Percentiles rank a stretch among this genome's conserved stretches.
Evolutionary conservation across 2,797 vertebrate genomes (phyloP).

Genomic region (Gymnodraco acuticeps): DNA sequence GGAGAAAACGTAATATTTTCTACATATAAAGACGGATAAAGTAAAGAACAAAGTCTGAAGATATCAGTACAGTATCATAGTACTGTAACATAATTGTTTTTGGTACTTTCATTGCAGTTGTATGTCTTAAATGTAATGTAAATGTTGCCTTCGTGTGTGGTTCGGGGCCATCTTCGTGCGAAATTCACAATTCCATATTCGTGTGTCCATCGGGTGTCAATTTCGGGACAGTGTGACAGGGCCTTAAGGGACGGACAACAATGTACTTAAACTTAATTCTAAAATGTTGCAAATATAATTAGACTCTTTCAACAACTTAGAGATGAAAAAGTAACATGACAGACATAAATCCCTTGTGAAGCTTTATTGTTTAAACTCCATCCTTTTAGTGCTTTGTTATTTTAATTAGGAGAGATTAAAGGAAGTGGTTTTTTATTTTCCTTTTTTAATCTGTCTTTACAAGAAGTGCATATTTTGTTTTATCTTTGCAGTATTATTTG

Average conservation of each 20-base stretch:
- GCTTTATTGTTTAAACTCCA: not conserved
- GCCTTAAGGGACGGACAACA: not conserved
- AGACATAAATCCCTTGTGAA: not conserved
- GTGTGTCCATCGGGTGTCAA: no score
- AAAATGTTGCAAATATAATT: not conserved
- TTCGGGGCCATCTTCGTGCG: no score
- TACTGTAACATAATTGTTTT: no score
- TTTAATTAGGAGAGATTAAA: not conserved
- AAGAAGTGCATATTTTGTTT: not conserved
- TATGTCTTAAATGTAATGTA: no score
- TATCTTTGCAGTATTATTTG: not conserved
- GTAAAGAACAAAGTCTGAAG: no score
- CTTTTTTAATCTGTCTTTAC: not conserved
- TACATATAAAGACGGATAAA: no score
- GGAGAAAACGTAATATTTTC: no score
- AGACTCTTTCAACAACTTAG: not conserved
- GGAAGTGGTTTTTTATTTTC: not conserved
- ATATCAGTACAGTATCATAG: no score
- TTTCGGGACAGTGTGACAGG: no score
- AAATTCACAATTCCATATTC: no score
- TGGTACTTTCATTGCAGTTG: no score
- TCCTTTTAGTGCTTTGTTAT: not conserved
- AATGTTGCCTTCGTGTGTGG: no score
- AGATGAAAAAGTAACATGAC: not conserved
- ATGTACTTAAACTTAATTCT: constrained; percentile 3